Conservation (phyloP, 2,797 vertebrate species). For the Peromyscus nudipes region DNA sequence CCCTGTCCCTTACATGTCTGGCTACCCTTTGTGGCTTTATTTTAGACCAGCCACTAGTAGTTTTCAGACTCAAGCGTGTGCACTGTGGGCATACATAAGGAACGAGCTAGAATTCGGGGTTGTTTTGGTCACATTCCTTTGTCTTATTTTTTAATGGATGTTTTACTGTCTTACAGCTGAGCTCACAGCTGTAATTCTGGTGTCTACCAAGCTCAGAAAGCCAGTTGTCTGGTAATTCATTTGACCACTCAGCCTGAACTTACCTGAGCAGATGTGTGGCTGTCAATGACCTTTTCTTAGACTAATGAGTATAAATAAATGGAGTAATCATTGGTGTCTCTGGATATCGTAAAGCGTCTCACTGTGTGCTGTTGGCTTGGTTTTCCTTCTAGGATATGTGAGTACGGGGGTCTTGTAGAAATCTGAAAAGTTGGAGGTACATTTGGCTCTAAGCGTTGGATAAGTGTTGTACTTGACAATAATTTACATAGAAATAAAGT, state of each 20-base stretch:
- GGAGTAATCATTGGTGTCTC: not conserved
- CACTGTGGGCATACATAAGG: not conserved
- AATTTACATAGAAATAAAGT: constrained; percentile 60
- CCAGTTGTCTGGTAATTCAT: not conserved
- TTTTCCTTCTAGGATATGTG: rapidly evolving
- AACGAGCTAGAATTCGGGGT: not conserved
- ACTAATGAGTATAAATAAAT: rapidly evolving
- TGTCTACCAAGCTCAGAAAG: not conserved
- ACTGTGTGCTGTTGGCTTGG: not conserved
- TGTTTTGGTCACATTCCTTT: not conserved
- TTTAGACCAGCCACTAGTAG: rapidly evolving
- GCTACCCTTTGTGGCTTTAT: not conserved
- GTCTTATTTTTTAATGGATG: not conserved
- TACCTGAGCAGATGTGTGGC: not conserved
- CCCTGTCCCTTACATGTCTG: rapidly evolving
- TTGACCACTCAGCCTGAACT: not conserved
- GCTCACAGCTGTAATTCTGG: not conserved
- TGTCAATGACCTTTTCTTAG: not conserved
- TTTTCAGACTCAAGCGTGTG: not conserved
- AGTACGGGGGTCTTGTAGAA: not conserved
- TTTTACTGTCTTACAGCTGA: not conserved
- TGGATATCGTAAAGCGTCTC: not conserved
- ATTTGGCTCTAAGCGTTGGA: not conserved
- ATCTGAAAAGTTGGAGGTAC: not conserved
- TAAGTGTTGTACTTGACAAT: not conserved